phyloP scores from a whole-genome alignment of 2,888 invertebrate species.

The Harmothoe impar region DNA sequence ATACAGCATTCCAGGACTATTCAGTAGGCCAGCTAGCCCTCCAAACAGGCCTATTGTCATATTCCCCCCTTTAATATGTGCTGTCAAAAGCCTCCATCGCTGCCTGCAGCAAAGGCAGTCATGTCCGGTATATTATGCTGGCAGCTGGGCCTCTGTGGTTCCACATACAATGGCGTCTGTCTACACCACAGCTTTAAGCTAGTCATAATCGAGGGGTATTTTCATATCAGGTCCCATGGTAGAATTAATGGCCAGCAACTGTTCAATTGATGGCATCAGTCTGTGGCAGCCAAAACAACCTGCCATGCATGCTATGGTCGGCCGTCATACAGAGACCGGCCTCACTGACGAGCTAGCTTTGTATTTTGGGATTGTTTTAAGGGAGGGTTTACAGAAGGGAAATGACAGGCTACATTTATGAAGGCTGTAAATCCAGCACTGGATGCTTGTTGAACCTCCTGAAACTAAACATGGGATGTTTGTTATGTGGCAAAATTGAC shows the following conservation, averaged over 20 bases:
- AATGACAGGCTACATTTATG: not conserved
- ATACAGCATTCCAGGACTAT: too few relatives aligned
- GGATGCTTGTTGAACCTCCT: not conserved
- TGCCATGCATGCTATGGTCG: not conserved
- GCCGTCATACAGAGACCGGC: not conserved
- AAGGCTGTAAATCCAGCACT: not conserved
- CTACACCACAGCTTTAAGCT: not conserved
- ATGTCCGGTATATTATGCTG: not conserved
- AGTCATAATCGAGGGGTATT: not conserved
- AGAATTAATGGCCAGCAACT: slow-evolving; percentile 15
- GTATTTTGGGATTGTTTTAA: not conserved
- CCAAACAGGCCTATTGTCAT: too few relatives aligned
- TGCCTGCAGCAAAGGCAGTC: too few relatives aligned
- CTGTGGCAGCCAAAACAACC: not conserved
- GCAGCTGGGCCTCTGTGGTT: slow-evolving; percentile 18
- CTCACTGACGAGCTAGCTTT: not conserved
- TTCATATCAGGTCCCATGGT: not conserved
- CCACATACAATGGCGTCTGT: not conserved
- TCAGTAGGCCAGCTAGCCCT: too few relatives aligned
- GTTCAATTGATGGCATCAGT: not conserved
- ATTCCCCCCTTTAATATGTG: too few relatives aligned
- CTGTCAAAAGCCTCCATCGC: too few relatives aligned
- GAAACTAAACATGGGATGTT: not conserved
- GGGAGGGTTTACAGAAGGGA: not conserved
- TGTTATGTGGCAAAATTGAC: too few relatives aligned